Conservation (phyloP, 2,888 invertebrate genomes). For the Aspidapion aeneum region DNA sequence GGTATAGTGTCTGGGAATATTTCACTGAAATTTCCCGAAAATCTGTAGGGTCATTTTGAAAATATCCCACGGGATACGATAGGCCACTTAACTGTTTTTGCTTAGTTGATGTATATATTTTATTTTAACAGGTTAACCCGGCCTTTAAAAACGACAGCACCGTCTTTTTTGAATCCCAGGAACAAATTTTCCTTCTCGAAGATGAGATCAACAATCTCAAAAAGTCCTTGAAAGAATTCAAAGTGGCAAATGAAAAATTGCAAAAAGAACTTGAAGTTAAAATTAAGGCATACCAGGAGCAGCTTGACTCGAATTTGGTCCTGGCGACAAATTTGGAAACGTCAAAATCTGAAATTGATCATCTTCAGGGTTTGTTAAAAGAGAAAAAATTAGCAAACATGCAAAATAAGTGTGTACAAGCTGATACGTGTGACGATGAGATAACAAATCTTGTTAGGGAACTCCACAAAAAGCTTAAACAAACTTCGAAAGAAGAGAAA, state of each 20-base stretch:
- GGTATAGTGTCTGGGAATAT: too few relatives aligned
- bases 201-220: slow-evolving; percentile 8
- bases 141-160: neutral
- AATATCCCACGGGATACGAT: too few relatives aligned
- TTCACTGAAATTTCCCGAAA: too few relatives aligned
- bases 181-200: slow-evolving; percentile 7
- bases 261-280: slow-evolving; percentile 7
- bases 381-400: slow-evolving; percentile 1
- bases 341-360: neutral
- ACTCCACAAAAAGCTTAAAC: neutral
- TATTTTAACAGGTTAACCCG: neutral
- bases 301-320: slow-evolving; percentile 6
- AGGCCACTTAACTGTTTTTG: too few relatives aligned
- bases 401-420: slow-evolving; percentile 6
- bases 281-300: slow-evolving; percentile 5
- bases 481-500: neutral
- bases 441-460: neutral
- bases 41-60: too few relatives aligned
- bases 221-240: slow-evolving; percentile 2
- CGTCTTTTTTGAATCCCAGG: slow-evolving; percentile 16
- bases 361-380: slow-evolving; percentile 2
- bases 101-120: too few relatives aligned
- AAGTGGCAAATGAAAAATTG: slow-evolving; percentile 6
- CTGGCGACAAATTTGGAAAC: slow-evolving; percentile 3
- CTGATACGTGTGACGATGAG: slow-evolving; percentile 1